Conservation (phyloP, 2,113 vertebrate genomes). For the Phocoena sinus region DNA sequence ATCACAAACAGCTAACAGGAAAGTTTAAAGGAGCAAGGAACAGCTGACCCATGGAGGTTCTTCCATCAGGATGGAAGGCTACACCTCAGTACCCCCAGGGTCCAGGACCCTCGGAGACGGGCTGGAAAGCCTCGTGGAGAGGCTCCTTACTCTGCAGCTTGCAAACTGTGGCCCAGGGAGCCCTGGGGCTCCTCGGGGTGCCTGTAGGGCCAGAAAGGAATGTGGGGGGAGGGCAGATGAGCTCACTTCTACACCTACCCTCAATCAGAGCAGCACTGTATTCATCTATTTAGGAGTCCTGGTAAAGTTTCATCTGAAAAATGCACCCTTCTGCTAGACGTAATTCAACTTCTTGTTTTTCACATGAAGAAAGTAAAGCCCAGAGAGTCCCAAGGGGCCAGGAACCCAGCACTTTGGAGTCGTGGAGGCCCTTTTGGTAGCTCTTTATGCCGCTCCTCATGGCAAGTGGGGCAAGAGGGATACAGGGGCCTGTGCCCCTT, state of each 20-base stretch:
- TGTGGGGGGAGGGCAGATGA: not conserved
- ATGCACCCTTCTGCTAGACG: not conserved
- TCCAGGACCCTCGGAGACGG: not conserved
- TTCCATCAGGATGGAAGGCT: not conserved
- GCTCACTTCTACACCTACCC: not conserved
- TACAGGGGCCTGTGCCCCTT: not conserved
- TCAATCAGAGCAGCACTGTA: not conserved
- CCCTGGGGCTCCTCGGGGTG: not conserved
- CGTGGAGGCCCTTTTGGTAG: not conserved
- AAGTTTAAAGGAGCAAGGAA: not conserved
- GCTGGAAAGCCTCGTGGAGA: not conserved
- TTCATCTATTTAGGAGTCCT: not conserved
- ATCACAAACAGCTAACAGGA: not conserved
- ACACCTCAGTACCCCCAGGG: not conserved
- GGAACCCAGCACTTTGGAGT: not conserved
- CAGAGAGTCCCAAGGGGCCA: not conserved
- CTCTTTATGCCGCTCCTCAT: not conserved
- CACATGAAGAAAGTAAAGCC: not conserved
- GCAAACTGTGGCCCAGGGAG: not conserved
- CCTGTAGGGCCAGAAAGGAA: not conserved
- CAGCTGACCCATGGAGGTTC: not conserved
- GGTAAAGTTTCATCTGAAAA: not conserved
- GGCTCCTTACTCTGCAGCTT: not conserved
- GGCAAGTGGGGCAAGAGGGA: not conserved
- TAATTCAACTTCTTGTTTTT: not conserved